Conservation (phyloP, 2,888 invertebrate genomes). For the Dascillus cervinus region DNA sequence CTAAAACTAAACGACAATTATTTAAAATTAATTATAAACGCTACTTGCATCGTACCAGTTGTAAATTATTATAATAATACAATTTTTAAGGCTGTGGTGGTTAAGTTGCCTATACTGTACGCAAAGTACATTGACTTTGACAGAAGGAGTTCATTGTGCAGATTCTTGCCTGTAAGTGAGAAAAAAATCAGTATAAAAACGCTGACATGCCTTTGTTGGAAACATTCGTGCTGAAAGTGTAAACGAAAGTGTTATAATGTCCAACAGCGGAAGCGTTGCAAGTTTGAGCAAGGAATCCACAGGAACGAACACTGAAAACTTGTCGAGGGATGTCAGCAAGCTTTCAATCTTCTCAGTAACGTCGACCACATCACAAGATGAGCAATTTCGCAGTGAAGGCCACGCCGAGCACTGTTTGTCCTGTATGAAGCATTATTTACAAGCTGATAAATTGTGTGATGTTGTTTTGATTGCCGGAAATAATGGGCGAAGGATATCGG, state of each 20-base stretch:
- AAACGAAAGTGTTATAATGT: slow-evolving; percentile 16
- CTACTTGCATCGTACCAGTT: too few relatives aligned
- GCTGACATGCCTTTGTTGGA: too few relatives aligned
- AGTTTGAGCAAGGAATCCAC: slow-evolving; percentile 37
- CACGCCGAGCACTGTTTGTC: slow-evolving; percentile 77
- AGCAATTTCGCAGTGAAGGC: slow-evolving; percentile 66
- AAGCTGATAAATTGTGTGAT: slow-evolving; percentile 79
- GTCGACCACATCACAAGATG: slow-evolving; percentile 59
- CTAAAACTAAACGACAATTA: too few relatives aligned
- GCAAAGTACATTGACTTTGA: too few relatives aligned
- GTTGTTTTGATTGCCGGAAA: slow-evolving; percentile 75
- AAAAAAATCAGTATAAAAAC: too few relatives aligned
- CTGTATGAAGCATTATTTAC: slow-evolving; percentile 75
- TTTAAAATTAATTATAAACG: too few relatives aligned
- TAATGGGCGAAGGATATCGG: slow-evolving; percentile 49
- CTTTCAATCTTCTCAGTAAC: slow-evolving; percentile 55
- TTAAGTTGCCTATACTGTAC: too few relatives aligned
- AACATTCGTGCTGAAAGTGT: too few relatives aligned
- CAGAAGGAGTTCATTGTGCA: too few relatives aligned
- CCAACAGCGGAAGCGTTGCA: slow-evolving; percentile 26
- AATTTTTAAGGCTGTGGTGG: too few relatives aligned
- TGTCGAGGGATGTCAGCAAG: slow-evolving; percentile 61
- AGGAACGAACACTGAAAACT: slow-evolving; percentile 42
- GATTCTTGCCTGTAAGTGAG: too few relatives aligned
- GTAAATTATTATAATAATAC: too few relatives aligned